Evolutionary conservation across 2,797 vertebrate species (phyloP).

Genomic region (Anomalospiza imberbis): DNA sequence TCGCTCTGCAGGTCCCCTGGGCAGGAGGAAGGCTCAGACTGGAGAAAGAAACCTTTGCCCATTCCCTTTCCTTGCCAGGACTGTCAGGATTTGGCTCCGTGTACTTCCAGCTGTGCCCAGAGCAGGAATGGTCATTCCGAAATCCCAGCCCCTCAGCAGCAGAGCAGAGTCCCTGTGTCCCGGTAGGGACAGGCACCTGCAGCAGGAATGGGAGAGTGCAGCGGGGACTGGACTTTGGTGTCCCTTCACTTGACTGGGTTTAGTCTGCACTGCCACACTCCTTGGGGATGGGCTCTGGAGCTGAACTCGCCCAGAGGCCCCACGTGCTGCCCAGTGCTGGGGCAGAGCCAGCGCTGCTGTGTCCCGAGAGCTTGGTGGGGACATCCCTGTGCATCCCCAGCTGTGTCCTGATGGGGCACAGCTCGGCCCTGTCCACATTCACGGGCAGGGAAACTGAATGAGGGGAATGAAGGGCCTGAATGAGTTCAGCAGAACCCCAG

Average conservation of each 20-base stretch:
- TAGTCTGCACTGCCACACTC: background rate
- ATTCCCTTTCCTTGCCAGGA: background rate
- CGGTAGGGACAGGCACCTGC: background rate
- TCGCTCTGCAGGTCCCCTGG: background rate
- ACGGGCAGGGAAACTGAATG: background rate
- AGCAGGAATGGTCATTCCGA: background rate
- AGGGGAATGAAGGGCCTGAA: background rate
- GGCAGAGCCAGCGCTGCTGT: background rate
- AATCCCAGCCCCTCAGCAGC: background rate
- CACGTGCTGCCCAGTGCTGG: background rate
- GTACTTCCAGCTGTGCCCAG: background rate
- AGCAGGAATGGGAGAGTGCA: background rate
- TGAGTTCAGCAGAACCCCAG: background rate
- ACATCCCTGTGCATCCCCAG: background rate
- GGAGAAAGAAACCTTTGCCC: background rate
- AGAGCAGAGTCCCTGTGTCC: background rate
- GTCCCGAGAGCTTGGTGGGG: background rate
- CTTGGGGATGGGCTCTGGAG: background rate
- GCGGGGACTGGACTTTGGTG: background rate
- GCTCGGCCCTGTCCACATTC: background rate
- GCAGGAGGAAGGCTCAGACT: background rate
- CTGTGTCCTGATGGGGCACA: background rate
- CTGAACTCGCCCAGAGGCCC: background rate
- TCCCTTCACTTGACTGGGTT: too few species aligned
- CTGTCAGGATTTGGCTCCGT: background rate